Evolutionary conservation across 2,888 invertebrate species (phyloP).

Genomic region (Hyalella azteca): DNA sequence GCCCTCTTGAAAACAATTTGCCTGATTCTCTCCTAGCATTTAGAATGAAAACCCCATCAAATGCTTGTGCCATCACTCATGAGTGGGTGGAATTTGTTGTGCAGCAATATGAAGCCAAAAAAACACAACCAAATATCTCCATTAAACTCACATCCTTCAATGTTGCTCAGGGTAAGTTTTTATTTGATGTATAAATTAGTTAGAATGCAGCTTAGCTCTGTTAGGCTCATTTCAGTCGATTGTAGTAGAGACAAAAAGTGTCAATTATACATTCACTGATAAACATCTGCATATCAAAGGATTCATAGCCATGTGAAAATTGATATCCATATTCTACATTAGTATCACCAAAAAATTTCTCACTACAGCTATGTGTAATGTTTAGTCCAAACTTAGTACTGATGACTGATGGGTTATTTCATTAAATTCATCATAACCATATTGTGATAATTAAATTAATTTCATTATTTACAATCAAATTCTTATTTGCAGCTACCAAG

Average conservation of each 20-base stretch:
- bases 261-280: background rate
- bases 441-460: background rate
- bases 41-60: constrained; percentile 52
- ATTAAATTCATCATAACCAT: background rate
- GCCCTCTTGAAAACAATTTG: no score
- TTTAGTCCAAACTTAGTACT: background rate
- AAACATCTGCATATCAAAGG: background rate
- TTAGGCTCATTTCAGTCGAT: background rate
- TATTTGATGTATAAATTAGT: background rate
- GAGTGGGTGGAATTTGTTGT: constrained; percentile 56
- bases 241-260: background rate
- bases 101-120: constrained; percentile 51
- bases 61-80: constrained; percentile 47
- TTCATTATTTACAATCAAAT: background rate
- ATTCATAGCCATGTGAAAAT: background rate
- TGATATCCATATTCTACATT: background rate
- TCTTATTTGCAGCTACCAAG: constrained; percentile 52
- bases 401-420: background rate
- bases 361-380: background rate
- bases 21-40: background rate
- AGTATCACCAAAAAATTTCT: background rate
- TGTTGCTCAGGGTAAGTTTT: constrained; percentile 46
- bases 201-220: background rate
- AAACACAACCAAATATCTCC: constrained; percentile 38
- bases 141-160: constrained; percentile 41